Evolutionary conservation across 2,113 vertebrate genomes (phyloP), one percentile per base, ranked within the genome.

Genomic region (Onychostoma macrolepis): DNA sequence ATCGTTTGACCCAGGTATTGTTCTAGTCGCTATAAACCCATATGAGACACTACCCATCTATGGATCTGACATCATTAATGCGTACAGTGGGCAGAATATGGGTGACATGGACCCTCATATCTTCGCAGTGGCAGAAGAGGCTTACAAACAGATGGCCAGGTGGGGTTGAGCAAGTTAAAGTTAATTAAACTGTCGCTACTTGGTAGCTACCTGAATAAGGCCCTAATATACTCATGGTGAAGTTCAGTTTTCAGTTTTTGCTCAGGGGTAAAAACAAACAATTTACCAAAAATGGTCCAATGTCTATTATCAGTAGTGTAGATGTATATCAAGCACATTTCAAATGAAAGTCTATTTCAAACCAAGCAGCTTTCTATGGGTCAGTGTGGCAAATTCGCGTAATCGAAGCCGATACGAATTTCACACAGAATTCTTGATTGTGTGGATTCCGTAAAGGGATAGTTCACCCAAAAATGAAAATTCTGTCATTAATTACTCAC

Each of bases 141-240:
- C 98, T 1, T 99, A 98, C 87, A 99, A 99, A 86, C 98, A 99
- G 94, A 99, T 99, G 98, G 98, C 98, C 92, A 98, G 98, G 98
- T 99, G 88, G 87, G 97, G 91, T 71, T 71, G 38, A 33, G 58
- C 72, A 83, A 89, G 53, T 76, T 30, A 53, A 48, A 78, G 13
- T 69, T 24, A 77, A 97, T 77, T 74, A 43, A 75, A n/a, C 36
- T 26, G 36, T 41, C 0, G 0, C 36, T 71, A 36, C 5, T 71
- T 36, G 33, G 6, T 13, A 43, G 38, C n/a, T 75, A 45, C 38
- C 38, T 75, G 41, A 75, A 75, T 6, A 26, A 26, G 21, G 11
- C 24, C 11, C 2, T 43, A 4, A 43, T 75, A 13, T 43, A 15
- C 72, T 41, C 38, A 38, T n/a, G 4, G 9, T 41, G 21, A 74